phyloP scores from a whole-genome alignment of 2,113 vertebrate genomes.

The Heterotis niloticus region DNA sequence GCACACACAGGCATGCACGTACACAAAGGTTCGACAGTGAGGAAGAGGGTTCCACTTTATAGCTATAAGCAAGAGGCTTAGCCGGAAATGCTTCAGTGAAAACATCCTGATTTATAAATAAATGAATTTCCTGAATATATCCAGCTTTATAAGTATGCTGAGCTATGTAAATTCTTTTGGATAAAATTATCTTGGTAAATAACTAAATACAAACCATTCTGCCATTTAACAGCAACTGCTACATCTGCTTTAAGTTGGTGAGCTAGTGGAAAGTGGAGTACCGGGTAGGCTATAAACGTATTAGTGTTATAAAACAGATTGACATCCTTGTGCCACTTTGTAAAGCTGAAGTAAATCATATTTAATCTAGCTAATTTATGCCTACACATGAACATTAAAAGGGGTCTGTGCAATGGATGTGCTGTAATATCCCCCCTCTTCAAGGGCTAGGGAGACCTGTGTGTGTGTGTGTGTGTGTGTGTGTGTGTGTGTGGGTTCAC shows the following conservation, averaged over 20 bases:
- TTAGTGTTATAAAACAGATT: neutral
- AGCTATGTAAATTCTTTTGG: too few species aligned
- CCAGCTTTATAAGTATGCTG: too few species aligned
- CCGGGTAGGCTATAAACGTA: neutral
- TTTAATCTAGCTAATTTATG: neutral
- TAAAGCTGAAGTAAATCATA: too few species aligned
- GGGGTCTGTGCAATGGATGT: neutral
- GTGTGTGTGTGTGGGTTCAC: slow-evolving; percentile 19
- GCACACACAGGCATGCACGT: neutral
- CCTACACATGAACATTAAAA: neutral
- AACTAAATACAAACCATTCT: too few species aligned
- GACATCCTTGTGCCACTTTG: neutral
- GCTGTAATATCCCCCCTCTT: too few species aligned
- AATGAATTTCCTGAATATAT: too few species aligned
- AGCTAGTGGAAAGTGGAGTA: neutral
- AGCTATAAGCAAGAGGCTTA: too few species aligned
- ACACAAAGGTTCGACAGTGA: neutral
- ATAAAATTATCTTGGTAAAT: too few species aligned
- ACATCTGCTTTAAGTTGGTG: neutral
- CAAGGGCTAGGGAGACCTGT: too few species aligned
- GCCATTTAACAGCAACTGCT: neutral
- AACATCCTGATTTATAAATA: too few species aligned
- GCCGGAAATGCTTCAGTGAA: too few species aligned
- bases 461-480: slow-evolving; percentile 29
- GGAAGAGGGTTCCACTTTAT: too few species aligned